These are phyloP conservation scores for Eupelmus urozonus DNA, from an alignment of 2,888 invertebrate genomes.

Conservation along the genomic window DNA sequence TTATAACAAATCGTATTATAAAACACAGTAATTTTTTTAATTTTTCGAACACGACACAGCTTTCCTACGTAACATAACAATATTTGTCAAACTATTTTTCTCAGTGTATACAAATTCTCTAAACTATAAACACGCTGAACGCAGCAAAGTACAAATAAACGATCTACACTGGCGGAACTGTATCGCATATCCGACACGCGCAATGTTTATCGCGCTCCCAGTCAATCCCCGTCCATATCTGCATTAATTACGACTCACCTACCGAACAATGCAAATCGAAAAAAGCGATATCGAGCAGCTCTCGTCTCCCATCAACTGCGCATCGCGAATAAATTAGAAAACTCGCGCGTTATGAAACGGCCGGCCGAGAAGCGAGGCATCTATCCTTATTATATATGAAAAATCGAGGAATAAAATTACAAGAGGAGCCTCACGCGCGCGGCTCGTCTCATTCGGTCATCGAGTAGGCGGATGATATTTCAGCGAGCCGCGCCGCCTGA, in stretches of 20 bases:
- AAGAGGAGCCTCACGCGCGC: neutral
- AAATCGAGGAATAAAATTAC: constrained; percentile 38
- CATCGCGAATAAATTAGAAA: constrained; percentile 37
- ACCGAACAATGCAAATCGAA: neutral
- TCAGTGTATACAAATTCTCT: too few species aligned
- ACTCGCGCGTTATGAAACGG: neutral
- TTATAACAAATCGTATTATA: too few species aligned
- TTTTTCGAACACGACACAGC: too few species aligned
- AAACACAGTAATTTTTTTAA: too few species aligned
- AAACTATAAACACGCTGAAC: neutral
- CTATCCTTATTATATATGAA: neutral
- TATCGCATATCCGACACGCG: too few species aligned
- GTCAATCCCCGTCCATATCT: too few species aligned
- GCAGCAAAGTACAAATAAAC: neutral
- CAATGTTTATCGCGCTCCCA: too few species aligned
- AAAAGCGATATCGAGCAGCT: neutral
- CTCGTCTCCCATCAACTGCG: neutral
- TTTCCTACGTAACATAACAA: too few species aligned
- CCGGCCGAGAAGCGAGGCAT: neutral
- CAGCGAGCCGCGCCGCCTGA: neutral
- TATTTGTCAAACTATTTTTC: too few species aligned
- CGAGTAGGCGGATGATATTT: constrained; percentile 45
- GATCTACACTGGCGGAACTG: too few species aligned
- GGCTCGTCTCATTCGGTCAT: constrained; percentile 4
- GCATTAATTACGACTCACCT: too few species aligned